phyloP scores from a whole-genome alignment of 1,140 invertebrate species.

The Chionoecetes opilio region DNA sequence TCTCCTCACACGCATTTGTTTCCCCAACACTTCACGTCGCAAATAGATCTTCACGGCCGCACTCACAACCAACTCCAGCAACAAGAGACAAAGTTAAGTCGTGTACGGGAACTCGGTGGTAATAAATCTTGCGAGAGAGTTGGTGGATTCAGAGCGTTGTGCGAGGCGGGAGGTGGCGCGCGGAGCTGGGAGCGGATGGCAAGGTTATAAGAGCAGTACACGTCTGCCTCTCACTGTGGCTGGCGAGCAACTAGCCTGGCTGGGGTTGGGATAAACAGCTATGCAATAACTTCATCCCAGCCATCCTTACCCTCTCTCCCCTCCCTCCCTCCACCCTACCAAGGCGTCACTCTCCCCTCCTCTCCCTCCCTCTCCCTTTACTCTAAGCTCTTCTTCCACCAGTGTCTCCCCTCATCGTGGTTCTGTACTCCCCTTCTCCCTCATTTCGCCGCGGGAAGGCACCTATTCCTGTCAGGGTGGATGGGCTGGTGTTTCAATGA shows the following conservation, averaged over 20 bases:
- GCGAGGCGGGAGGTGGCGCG: slow-evolving; percentile 31
- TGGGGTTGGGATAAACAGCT: slow-evolving; percentile 79
- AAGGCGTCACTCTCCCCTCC: slow-evolving; percentile 34
- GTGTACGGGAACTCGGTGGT: background rate
- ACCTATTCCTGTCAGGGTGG: slow-evolving; percentile 74
- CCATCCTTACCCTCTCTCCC: slow-evolving; percentile 66
- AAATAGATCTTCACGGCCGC: background rate
- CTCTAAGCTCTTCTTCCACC: slow-evolving; percentile 7
- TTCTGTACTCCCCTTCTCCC: slow-evolving; percentile 34
- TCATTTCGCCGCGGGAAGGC: slow-evolving; percentile 75
- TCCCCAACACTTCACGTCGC: background rate
- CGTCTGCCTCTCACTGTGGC: slow-evolving; percentile 71
- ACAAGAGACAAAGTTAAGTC: background rate
- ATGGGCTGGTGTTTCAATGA: slow-evolving; percentile 59
- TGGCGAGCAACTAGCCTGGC: slow-evolving; percentile 76
- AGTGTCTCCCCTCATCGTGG: background rate
- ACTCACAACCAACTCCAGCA: background rate
- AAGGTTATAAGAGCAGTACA: slow-evolving; percentile 61
- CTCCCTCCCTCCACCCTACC: background rate
- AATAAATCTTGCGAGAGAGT: background rate
- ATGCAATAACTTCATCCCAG: slow-evolving; percentile 80
- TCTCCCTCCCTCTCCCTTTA: slow-evolving; percentile 31
- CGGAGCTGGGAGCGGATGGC: background rate
- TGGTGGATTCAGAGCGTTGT: background rate
- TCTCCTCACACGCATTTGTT: background rate